Evolutionary conservation across 1,140 invertebrate species (phyloP).

Genomic region (Maconellicoccus hirsutus): DNA sequence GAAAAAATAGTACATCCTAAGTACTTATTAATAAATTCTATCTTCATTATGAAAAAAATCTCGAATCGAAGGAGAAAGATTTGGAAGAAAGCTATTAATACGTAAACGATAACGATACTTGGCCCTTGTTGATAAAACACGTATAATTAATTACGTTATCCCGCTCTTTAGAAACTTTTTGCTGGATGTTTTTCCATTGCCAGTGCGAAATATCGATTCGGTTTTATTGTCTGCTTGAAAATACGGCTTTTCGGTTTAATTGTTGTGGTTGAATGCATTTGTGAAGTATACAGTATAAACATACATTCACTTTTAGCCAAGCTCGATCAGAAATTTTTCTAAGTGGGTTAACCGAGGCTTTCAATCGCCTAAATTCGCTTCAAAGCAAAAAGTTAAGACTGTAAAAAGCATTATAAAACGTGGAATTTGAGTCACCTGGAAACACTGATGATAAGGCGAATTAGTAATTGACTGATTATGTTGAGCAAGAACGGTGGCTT

Average conservation of each 20-base stretch:
- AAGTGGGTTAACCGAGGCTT: too few relatives aligned
- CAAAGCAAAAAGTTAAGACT: too few relatives aligned
- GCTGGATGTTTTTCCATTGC: neutral
- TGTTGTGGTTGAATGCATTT: neutral
- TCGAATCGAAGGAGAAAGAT: too few relatives aligned
- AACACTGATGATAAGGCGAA: neutral
- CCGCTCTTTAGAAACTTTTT: neutral
- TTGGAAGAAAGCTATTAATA: neutral
- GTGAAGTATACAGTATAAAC: neutral
- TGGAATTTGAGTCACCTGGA: neutral
- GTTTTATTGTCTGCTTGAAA: neutral
- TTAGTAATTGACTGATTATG: neutral
- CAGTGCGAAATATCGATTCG: neutral
- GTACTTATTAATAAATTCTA: too few relatives aligned
- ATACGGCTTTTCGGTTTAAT: neutral
- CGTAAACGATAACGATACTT: neutral
- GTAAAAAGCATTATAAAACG: too few relatives aligned
- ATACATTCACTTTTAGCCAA: neutral
- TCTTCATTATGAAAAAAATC: too few relatives aligned
- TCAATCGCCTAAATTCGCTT: too few relatives aligned
- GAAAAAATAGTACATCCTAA: too few relatives aligned
- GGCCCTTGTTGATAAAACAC: constrained; percentile 2
- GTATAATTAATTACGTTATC: neutral
- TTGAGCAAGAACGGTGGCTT: neutral
- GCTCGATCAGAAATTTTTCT: neutral